Evolutionary conservation across 2,113 vertebrate genomes (phyloP).

Genomic region (Cavia porcellus): DNA sequence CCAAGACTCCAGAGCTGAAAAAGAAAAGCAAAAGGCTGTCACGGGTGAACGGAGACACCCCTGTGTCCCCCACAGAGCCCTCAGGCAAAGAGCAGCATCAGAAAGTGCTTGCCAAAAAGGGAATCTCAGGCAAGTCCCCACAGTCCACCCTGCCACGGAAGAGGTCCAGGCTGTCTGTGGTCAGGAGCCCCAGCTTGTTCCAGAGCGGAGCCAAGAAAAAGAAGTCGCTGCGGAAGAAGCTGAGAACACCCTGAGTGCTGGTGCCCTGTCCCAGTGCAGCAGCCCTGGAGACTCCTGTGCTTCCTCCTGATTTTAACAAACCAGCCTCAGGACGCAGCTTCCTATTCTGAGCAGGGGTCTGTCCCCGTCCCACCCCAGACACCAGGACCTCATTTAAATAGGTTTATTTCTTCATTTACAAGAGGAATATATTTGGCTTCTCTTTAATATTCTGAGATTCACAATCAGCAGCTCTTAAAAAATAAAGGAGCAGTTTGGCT

Average conservation of each 20-base stretch:
- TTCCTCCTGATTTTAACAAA: constrained; percentile 68
- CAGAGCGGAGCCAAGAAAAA: constrained; percentile 49
- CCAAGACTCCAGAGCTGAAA: constrained; percentile 35
- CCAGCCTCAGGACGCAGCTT: neutral
- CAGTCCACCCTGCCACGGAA: neutral
- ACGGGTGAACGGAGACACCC: constrained; percentile 41
- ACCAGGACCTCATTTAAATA: constrained; percentile 87
- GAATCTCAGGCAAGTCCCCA: neutral
- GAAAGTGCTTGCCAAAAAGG: constrained; percentile 45
- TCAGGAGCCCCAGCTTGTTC: constrained; percentile 59
- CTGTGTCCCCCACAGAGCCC: neutral
- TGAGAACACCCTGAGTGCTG: neutral
- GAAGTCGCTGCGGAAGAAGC: neutral
- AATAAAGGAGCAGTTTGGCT: constrained; percentile 96
- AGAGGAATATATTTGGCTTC: constrained; percentile 95
- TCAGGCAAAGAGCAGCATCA: neutral
- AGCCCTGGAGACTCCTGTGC: constrained; percentile 27
- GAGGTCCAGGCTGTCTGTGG: constrained; percentile 54
- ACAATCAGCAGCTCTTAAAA: constrained; percentile 95
- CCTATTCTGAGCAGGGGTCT: neutral
- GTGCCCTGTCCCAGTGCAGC: neutral
- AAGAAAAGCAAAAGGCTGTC: constrained; percentile 48
- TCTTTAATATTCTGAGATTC: constrained; percentile 91
- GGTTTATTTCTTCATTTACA: constrained; percentile 99
- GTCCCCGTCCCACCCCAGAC: accelerated